Base-by-base conservation (phyloP, 1,140 invertebrate species). In the Acromyrmex echinatior region DNA sequence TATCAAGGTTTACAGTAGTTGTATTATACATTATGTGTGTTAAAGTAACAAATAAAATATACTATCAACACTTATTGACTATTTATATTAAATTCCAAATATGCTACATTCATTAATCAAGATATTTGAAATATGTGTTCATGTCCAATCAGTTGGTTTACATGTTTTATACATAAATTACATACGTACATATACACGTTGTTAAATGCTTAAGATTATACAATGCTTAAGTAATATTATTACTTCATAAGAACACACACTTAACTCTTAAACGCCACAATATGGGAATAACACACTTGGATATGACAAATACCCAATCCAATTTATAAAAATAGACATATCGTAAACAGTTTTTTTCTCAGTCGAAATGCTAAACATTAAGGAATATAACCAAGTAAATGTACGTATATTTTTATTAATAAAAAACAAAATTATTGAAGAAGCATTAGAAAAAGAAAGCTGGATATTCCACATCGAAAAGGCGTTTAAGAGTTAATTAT, bases 21-120 rank as follows among this genome's bases (percentile, higher is more conserved):
- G 92, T 92, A 86, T 87, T 86, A 45, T 10, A 88, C 66, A 63
- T 87, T 87, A 87, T 79, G 63, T 78, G 6, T 89, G 68, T 76
- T 74, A 70, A 81, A 87, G 80, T 60, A 77, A 35, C 53, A 92
- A 92, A 92, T 93, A 92, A 93, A 91, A 78, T 91, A 88, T 91
- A 88, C 71, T 90, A 58, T 92, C 90, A 91, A 92, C 88, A 84
- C 88, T 86, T 76, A 89, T 87, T 87, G 73, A 93, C 81, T 90
- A 87, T 88, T 91, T 87, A 87, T 92, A 90, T 93, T 88, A 91
- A 92, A 49, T 49, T 92, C 45, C 90, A 16, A 88, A 91, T 73
- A 81, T 89, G 88, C 73, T 89, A 86, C 63, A 88, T 79, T 84
- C 60, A 31, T 35, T 62, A 53, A 70, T 63, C 31, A 18, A 56